Evolutionary conservation across 2,113 vertebrate species (phyloP).

Genomic region (Ptychochromis oligacanthus): DNA sequence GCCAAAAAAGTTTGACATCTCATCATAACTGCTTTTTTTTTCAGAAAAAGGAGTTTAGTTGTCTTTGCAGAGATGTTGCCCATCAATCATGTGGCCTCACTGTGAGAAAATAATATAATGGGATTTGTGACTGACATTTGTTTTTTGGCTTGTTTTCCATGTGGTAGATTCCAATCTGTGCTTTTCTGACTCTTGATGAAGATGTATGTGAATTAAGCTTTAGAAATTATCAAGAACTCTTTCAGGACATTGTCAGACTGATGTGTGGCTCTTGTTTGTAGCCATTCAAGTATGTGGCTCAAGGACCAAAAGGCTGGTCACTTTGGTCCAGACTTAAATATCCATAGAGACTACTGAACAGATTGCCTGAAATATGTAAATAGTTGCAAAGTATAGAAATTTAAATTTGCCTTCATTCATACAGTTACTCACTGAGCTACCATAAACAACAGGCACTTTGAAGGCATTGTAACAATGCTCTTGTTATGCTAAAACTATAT

Average conservation of each 20-base stretch:
- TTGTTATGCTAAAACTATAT: background rate
- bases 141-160: background rate
- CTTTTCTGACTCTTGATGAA: background rate
- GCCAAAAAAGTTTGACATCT: background rate
- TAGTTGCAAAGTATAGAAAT: no score
- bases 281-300: background rate
- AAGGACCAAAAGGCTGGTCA: background rate
- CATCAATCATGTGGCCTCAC: constrained; percentile 14
- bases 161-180: background rate
- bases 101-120: background rate
- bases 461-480: background rate
- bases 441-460: background rate
- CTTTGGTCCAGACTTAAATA: background rate
- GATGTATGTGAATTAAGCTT: background rate
- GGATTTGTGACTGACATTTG: constrained; percentile 18
- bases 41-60: constrained; percentile 9
- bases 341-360: background rate
- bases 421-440: background rate
- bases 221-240: background rate
- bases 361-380: background rate
- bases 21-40: background rate
- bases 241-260: background rate
- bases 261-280: background rate
- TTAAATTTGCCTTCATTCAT: background rate
- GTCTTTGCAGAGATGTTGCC: constrained; percentile 2